Evolutionary conservation across 30 jellyfish, hydroid and myxozoan genomes (phyloP).

Genomic region (Pelagia noctiluca): DNA sequence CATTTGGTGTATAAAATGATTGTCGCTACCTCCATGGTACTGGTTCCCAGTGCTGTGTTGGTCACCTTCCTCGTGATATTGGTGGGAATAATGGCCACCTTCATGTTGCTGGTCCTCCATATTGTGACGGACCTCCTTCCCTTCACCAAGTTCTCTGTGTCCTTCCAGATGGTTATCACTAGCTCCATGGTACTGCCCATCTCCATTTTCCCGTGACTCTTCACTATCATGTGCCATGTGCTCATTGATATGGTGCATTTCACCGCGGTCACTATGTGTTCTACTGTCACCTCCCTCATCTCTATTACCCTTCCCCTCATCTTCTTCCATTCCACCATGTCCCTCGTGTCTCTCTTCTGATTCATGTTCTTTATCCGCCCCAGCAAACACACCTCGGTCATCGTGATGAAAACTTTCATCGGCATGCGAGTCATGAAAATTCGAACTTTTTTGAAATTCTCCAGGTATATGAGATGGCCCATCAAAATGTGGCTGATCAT

Average conservation of each 20-base stretch:
- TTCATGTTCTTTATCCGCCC: neutral
- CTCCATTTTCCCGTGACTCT: slow-evolving; percentile 5
- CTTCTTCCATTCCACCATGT: neutral
- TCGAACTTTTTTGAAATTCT: too few species aligned
- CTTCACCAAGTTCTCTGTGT: neutral
- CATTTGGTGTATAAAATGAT: too few species aligned
- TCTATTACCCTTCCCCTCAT: neutral
- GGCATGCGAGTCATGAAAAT: neutral
- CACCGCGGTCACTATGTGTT: neutral
- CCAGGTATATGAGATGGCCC: too few species aligned
- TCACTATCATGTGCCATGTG: neutral
- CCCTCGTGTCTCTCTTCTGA: neutral
- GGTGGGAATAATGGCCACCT: too few species aligned
- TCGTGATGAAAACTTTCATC: neutral
- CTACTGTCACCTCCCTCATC: neutral
- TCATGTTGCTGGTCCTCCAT: neutral
- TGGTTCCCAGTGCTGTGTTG: too few species aligned
- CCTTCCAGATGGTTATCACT: slow-evolving; percentile 16
- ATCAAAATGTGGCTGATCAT: too few species aligned
- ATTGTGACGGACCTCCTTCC: slow-evolving; percentile 1
- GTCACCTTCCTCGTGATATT: too few species aligned
- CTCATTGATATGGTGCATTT: neutral
- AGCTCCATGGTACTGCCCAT: slow-evolving; percentile 13
- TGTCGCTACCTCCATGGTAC: too few species aligned
- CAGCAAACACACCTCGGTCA: slow-evolving; percentile 17